Percentiles rank a stretch among this genome's conserved stretches.
Evolutionary conservation across 2,888 invertebrate genomes (phyloP).

Genomic region (Orthonevra nobilis): DNA sequence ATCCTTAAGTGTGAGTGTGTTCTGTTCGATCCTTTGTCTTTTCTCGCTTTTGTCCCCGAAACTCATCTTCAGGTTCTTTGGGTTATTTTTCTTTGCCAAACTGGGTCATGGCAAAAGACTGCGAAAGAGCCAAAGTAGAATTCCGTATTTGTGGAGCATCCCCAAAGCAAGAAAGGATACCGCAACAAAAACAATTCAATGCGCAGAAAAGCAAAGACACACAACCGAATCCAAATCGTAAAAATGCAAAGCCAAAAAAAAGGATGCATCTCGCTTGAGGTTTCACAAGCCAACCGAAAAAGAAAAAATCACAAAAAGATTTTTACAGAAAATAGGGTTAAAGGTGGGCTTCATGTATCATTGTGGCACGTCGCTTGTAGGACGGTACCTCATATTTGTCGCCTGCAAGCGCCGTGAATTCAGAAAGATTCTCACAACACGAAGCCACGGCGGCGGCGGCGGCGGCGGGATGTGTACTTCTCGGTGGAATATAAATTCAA

Average conservation of each 20-base stretch:
- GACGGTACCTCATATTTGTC: conserved; percentile 66
- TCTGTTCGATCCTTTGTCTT: conserved; percentile 54
- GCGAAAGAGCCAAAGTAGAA: conserved; percentile 31
- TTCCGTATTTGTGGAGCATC: conserved; percentile 44
- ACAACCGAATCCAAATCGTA: conserved; percentile 53
- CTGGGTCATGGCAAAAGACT: conserved; percentile 62
- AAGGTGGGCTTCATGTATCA: conserved; percentile 60
- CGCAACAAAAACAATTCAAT: conserved; percentile 57
- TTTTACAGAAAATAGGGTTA: conserved; percentile 14
- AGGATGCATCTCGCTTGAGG: conserved; percentile 55
- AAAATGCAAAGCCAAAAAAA: conserved; percentile 51
- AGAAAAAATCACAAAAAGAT: neutral
- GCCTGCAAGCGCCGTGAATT: conserved; percentile 52
- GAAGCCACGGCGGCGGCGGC: conserved; percentile 3
- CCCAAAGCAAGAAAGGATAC: conserved; percentile 27
- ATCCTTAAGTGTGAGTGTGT: conserved; percentile 31
- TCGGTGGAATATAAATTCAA: conserved; percentile 58
- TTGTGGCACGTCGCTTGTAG: conserved; percentile 45
- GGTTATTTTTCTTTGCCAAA: conserved; percentile 36
- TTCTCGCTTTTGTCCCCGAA: conserved; percentile 9
- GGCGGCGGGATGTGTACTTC: conserved; percentile 14
- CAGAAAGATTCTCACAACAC: conserved; percentile 33
- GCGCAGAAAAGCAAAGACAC: conserved; percentile 36
- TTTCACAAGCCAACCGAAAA: conserved; percentile 45
- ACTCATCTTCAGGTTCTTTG: conserved; percentile 14